Conservation (phyloP, 2,888 invertebrate species). For the Clepsis dumicolana region DNA sequence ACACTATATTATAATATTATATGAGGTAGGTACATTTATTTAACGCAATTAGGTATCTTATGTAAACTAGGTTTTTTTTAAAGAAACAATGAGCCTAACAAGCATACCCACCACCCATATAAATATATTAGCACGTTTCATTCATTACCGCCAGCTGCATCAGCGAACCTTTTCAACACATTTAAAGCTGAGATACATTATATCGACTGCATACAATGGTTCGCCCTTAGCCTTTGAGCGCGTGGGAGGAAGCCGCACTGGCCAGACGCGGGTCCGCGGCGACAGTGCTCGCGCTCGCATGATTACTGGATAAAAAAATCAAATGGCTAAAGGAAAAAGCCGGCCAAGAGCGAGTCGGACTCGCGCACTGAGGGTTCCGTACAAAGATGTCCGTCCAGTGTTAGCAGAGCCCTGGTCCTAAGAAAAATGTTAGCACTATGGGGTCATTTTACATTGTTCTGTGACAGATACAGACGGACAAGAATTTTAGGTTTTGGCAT, state of each 20-base stretch:
- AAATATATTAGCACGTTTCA: not conserved
- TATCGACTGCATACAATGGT: conserved; percentile 61
- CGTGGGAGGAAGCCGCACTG: conserved; percentile 51
- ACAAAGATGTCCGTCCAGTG: too few species aligned
- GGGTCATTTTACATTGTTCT: too few species aligned
- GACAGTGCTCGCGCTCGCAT: not conserved
- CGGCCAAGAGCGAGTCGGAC: not conserved
- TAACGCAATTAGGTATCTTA: too few species aligned
- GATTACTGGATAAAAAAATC: not conserved
- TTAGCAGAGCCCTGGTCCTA: too few species aligned
- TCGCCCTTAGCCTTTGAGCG: conserved; percentile 73
- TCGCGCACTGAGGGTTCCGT: too few species aligned
- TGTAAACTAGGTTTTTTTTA: not conserved
- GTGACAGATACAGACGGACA: too few species aligned
- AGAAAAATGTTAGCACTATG: too few species aligned
- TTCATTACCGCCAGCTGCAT: conserved; percentile 13
- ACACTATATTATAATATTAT: too few species aligned
- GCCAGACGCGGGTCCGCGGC: conserved; percentile 40
- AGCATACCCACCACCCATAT: not conserved
- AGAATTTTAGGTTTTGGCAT: too few species aligned
- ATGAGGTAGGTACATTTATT: too few species aligned
- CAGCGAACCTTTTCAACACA: conserved; percentile 32
- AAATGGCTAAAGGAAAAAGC: not conserved
- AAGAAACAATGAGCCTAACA: conserved; percentile 3
- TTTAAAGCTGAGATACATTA: conserved; percentile 53